Conservation (phyloP, 2,797 vertebrate species). For the Monodelphis domestica region DNA sequence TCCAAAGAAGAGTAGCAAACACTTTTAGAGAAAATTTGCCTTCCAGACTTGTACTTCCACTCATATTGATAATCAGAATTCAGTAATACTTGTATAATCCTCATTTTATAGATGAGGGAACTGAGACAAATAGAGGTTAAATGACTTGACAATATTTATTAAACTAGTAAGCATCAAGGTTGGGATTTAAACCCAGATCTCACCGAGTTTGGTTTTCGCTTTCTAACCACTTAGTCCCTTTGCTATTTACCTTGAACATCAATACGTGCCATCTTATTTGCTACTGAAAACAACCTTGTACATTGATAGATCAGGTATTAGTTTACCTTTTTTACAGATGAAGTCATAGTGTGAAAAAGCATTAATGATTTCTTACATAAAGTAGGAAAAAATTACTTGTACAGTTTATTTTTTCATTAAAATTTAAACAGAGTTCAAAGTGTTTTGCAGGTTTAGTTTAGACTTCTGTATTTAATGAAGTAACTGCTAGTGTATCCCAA, state of each 20-base stretch:
- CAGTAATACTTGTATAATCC: background rate
- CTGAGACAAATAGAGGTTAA: background rate
- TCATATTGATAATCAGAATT: background rate
- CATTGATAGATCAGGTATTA: background rate
- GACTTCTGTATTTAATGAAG: background rate
- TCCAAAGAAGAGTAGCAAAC: rapidly evolving
- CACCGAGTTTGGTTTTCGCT: background rate
- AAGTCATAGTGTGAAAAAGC: background rate
- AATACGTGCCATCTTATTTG: background rate
- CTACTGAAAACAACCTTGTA: background rate
- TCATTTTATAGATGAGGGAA: background rate
- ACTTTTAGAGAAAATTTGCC: background rate
- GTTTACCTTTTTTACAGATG: background rate
- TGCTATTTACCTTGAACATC: background rate
- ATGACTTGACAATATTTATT: background rate
- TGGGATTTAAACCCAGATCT: background rate
- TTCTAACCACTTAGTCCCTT: background rate
- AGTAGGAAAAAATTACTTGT: background rate
- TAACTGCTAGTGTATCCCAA: background rate
- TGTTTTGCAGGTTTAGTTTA: background rate
- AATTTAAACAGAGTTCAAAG: background rate
- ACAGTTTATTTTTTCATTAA: background rate
- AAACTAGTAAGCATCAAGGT: background rate
- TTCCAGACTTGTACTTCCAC: background rate
- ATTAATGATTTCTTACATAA: background rate